phyloP scores from a whole-genome alignment of 2,888 invertebrate species.

The Apoda limacodes region DNA sequence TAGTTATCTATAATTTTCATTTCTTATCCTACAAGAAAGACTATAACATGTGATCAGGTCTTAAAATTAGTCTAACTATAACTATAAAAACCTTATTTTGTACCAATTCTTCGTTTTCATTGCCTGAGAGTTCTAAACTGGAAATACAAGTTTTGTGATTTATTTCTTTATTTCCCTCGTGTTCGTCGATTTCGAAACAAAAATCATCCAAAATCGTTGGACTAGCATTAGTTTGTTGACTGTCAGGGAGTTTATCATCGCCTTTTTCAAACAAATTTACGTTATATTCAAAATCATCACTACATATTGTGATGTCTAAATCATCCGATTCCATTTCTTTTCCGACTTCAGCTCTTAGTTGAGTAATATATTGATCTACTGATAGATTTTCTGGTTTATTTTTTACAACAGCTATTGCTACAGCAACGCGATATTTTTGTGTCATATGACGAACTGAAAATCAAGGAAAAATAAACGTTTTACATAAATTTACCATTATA shows the following conservation, averaged over 20 bases:
- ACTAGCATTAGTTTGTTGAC: conserved; percentile 10
- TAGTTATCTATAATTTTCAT: too few relatives aligned
- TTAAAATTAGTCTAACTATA: too few relatives aligned
- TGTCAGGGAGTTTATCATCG: too few relatives aligned
- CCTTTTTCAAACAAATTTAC: conserved; percentile 4
- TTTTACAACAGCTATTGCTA: conserved; percentile 36
- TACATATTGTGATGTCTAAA: conserved; percentile 27
- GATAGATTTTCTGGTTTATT: conserved; percentile 30
- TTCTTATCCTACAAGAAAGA: too few relatives aligned
- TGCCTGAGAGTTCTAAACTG: too few relatives aligned
- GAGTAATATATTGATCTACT: conserved; percentile 27
- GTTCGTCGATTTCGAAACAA: conserved; percentile 6
- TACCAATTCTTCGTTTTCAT: too few relatives aligned
- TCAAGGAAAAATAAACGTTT: too few relatives aligned
- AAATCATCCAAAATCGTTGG: conserved; percentile 18
- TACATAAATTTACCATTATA: too few relatives aligned
- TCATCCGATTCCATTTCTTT: conserved; percentile 23
- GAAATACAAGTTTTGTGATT: too few relatives aligned
- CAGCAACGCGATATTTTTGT: conserved; percentile 34
- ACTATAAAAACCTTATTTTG: too few relatives aligned
- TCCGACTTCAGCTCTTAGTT: conserved; percentile 27
- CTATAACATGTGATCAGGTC: too few relatives aligned
- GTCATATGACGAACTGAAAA: conserved; percentile 33
- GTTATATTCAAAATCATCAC: conserved; percentile 36
- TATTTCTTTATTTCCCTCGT: background rate